Base-by-base conservation (phyloP, 53 echinoderm and acorn worm species). In the Holothuria leucospilota region DNA sequence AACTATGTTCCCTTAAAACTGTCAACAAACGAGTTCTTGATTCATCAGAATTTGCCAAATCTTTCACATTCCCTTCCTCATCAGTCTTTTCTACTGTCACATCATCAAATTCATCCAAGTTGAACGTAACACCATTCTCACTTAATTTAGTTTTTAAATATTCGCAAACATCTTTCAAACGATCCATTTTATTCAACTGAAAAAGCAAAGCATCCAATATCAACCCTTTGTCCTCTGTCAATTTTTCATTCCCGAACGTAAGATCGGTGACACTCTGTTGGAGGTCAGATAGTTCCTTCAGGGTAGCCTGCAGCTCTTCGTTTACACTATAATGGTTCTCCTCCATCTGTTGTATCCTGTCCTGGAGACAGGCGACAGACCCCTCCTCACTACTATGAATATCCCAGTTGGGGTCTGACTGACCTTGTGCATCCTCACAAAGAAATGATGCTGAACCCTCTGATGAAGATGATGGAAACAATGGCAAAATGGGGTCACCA, bases 331-430 rank as follows among this genome's bases (percentile, higher is more conserved):
- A 93, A 82, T 99, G 99, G 59, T 95, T 99, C 86, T 99, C 99
- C 65, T 99, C 99, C 98, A 98, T 99, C 89, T 95, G 99, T 67
- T 94, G 95, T 69, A 99, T 99, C 68, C 99, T 92, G 78, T 99
- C 95, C 52, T 99, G 99, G 52, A 99, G 81, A 61, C 95, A 95
- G 53, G 94, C 99, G 68, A 99, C 95, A 9, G 99, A 99, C 20
- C 99, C 99, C 89, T 95, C 98, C 27, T 94, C 94, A 53, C 93
- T 93, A 34, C 95, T 95, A 71, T 90, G 75, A 53, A 95, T 88
- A 28, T 99, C 99, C 99, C 99, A 99, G 85, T 99, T 99, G 65
- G 90, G 71, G 79, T 99, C 84, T 29, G 89, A 90, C 82, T 97
- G 95, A 70, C 80, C 61, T 13, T 58, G 38, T 1, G 53, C n/a